Conservation (phyloP, 2,888 invertebrate species). For the Heliconius erato region DNA sequence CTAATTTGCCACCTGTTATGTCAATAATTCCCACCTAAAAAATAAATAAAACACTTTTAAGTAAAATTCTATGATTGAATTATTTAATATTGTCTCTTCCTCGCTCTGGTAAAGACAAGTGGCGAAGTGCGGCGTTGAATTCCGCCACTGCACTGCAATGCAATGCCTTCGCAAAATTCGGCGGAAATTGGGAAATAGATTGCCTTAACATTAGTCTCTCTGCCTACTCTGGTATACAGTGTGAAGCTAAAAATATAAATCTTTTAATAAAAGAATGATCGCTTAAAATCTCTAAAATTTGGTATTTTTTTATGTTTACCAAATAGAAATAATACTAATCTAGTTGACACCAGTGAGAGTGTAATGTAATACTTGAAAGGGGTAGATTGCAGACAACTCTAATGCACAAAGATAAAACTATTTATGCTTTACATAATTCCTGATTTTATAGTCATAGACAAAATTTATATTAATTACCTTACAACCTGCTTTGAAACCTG, state of each 20-base stretch:
- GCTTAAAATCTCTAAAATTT: no score
- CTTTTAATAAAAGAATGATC: no score
- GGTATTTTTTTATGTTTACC: no score
- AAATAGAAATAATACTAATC: no score
- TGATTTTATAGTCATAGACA: background rate
- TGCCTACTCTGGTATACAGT: background rate
- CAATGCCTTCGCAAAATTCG: background rate
- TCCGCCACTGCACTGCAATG: background rate
- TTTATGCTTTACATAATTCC: no score
- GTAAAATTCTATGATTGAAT: background rate
- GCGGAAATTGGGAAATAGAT: background rate
- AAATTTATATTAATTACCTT: conserved; percentile 85
- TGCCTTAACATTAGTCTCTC: background rate
- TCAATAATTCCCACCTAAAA: conserved; percentile 89
- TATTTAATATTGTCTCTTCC: background rate
- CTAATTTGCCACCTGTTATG: conserved; percentile 89
- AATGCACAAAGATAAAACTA: no score
- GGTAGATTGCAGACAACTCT: no score
- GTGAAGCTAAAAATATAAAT: no score
- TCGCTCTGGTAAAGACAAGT: background rate
- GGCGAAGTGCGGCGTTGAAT: no score
- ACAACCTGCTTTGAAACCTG: conserved; percentile 95
- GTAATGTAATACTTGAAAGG: no score
- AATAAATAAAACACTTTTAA: background rate
- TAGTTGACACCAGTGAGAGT: no score